Conservation (phyloP, 2,113 vertebrate genomes). For the Tetrax tetrax region DNA sequence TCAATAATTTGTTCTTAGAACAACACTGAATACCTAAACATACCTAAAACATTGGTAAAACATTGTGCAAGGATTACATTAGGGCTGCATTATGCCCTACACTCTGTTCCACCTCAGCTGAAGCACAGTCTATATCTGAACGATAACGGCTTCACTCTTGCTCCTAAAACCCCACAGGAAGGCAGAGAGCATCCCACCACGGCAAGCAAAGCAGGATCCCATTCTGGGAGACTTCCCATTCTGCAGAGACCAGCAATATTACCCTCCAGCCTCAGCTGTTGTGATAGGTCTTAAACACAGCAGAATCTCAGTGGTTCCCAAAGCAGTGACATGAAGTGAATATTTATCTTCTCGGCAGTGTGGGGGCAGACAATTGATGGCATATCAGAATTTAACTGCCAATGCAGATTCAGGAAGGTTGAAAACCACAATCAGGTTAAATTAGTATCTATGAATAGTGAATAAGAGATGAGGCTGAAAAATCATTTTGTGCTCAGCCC, state of each 20-base stretch:
- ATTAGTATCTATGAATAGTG: background rate
- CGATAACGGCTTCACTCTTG: background rate
- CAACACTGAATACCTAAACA: background rate
- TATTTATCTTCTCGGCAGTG: background rate
- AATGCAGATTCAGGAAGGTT: background rate
- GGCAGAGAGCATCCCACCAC: background rate
- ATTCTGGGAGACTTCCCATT: background rate
- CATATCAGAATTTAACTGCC: background rate
- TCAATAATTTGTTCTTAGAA: background rate
- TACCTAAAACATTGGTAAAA: background rate
- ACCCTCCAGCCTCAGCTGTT: background rate
- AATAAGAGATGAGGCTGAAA: background rate
- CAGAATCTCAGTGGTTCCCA: background rate
- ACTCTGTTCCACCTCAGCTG: background rate
- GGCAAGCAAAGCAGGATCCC: background rate
- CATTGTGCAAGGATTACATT: background rate
- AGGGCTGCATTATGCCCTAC: background rate
- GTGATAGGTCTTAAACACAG: background rate
- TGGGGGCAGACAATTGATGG: background rate
- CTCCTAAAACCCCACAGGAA: background rate
- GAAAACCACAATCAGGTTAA: background rate
- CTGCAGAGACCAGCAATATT: background rate
- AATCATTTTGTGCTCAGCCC: background rate
- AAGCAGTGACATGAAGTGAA: background rate
- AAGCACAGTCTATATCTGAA: background rate